These are phyloP conservation scores for Acanthopagrus latus DNA, from an alignment of 2,797 vertebrate species.

Conservation along the genomic window DNA sequence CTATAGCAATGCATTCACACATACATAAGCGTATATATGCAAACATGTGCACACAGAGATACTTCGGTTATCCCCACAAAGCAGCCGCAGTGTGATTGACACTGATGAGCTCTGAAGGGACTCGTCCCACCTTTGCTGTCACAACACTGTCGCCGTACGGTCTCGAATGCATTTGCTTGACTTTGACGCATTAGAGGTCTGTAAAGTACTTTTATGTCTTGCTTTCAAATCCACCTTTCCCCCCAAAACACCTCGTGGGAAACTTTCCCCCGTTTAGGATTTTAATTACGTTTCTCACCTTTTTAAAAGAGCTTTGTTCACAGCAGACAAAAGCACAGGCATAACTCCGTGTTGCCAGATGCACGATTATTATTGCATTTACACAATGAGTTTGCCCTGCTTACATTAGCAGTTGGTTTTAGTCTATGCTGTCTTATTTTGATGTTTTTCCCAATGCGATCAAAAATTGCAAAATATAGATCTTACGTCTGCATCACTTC, in stretches of 20 bases:
- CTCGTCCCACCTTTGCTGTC: conserved; percentile 42
- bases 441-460: no score
- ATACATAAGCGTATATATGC: conserved; percentile 1
- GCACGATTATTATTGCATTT: no score
- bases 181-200: conserved; percentile 16
- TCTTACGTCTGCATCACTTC: no score
- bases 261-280: neutral
- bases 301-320: neutral
- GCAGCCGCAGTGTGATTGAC: conserved; percentile 55
- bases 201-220: neutral
- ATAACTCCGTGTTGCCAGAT: neutral
- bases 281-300: neutral
- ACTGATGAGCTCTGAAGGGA: conserved; percentile 53
- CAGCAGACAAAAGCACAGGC: neutral
- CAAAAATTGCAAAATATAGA: no score
- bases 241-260: neutral
- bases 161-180: conserved; percentile 17
- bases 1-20: conserved; percentile 19
- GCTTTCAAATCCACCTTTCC: neutral
- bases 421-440: no score
- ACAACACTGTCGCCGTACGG: conserved; percentile 4
- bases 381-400: no score
- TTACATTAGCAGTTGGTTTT: no score
- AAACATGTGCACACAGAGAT: conserved; percentile 29
- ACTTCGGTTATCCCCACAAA: conserved; percentile 32